Evolutionary conservation across 2,113 vertebrate genomes (phyloP).

Genomic region (Coreoperca whiteheadi): DNA sequence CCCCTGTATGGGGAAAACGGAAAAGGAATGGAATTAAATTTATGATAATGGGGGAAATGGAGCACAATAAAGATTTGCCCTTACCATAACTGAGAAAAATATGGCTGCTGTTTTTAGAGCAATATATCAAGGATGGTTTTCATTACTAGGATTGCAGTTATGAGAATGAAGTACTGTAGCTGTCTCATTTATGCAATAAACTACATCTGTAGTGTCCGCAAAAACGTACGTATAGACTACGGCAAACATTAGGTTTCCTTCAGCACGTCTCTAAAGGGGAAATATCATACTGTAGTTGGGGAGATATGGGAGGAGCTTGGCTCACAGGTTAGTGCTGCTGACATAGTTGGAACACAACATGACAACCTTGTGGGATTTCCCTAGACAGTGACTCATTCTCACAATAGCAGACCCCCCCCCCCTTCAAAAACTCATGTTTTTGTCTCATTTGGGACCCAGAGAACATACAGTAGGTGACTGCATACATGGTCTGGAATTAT

Average conservation of each 20-base stretch:
- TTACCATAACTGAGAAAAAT: not conserved
- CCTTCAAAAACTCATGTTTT: conserved; percentile 27
- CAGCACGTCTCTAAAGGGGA: not conserved
- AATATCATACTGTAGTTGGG: not conserved
- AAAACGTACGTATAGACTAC: too few relatives aligned
- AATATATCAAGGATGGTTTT: not conserved
- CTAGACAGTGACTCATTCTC: conserved; percentile 52
- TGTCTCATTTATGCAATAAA: not conserved
- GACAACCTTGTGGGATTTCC: conserved; percentile 55
- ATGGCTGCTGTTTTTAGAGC: not conserved
- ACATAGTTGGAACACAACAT: conserved; percentile 46
- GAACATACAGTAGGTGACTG: not conserved
- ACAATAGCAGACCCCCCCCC: conserved; percentile 34
- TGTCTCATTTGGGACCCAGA: not conserved
- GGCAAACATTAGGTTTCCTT: conserved; percentile 5
- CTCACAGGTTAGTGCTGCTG: conserved; percentile 28
- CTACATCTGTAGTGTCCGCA: not conserved
- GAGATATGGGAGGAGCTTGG: not conserved
- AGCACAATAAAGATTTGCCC: not conserved
- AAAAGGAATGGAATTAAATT: conserved; percentile 9
- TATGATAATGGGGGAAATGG: not conserved
- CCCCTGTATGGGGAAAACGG: conserved; percentile 85
- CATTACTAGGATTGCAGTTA: not conserved
- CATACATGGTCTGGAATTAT: conserved; percentile 13
- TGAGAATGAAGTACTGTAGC: not conserved